These are phyloP conservation scores for Ibycter americanus DNA, from an alignment of 2,797 vertebrate genomes.

Conservation along the genomic window DNA sequence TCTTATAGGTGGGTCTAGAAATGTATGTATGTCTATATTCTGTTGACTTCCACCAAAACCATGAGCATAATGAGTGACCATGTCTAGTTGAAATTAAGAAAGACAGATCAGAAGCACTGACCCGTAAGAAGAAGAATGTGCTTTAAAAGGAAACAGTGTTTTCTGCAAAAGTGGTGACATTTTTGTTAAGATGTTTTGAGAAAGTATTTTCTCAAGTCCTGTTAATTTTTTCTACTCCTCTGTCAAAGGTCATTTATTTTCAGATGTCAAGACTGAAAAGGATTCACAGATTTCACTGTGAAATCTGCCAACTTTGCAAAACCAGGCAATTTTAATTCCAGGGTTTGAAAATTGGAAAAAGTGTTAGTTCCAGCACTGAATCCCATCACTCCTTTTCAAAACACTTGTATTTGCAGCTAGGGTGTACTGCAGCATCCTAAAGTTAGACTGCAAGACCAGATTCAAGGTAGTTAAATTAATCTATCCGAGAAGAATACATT, in stretches of 20 bases:
- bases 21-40: neutral
- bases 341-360: neutral
- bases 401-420: neutral
- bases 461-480: neutral
- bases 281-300: neutral
- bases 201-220: neutral
- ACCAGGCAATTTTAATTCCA: neutral
- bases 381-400: neutral
- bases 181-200: neutral
- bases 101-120: neutral
- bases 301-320: neutral
- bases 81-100: neutral
- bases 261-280: neutral
- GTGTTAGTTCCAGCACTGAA: neutral
- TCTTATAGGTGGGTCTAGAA: neutral
- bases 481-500: neutral
- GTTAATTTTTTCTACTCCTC: neutral
- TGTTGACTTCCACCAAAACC: neutral
- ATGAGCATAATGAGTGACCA: neutral
- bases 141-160: neutral
- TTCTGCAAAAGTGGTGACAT: neutral
- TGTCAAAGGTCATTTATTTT: neutral
- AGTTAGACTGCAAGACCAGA: neutral
- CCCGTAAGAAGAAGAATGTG: neutral
- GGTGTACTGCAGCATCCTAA: neutral